Conservation (phyloP, 2,113 vertebrate genomes). For the Zapornia atra region DNA sequence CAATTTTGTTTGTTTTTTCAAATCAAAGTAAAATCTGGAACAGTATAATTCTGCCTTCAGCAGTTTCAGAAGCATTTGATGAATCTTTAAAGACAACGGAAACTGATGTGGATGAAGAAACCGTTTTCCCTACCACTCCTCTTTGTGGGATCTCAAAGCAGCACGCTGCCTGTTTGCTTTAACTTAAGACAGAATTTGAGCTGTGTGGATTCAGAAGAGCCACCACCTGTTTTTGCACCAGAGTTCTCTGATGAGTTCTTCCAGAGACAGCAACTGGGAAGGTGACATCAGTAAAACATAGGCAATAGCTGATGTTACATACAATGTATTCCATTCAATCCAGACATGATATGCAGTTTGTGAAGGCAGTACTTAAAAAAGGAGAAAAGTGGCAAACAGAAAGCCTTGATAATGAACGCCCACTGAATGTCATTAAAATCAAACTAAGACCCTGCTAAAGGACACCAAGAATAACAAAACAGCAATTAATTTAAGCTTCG, state of each 20-base stretch:
- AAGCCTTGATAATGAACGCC: neutral
- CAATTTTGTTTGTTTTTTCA: neutral
- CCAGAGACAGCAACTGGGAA: neutral
- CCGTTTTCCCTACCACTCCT: accelerated
- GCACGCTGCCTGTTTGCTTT: neutral
- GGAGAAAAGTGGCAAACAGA: neutral
- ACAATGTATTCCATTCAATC: neutral
- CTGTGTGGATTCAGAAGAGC: neutral
- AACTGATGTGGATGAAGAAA: neutral
- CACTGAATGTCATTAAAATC: slow-evolving; percentile 34
- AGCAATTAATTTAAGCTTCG: slow-evolving; percentile 58
- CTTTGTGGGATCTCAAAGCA: neutral
- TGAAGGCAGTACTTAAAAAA: neutral
- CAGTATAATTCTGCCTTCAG: neutral
- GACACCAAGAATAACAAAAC: slow-evolving; percentile 16
- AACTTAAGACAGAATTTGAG: neutral
- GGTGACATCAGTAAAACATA: neutral
- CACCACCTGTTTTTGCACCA: neutral
- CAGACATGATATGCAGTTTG: neutral
- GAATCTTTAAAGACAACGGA: neutral
- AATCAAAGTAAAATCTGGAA: neutral
- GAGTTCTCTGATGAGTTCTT: neutral
- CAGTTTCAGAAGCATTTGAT: neutral
- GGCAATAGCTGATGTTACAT: neutral
- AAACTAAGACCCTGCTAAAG: slow-evolving; percentile 24